A percentile compares a stretch with the other conserved stretches of the same genome.
Evolutionary conservation across 1,140 invertebrate species (phyloP).

Genomic region (Scaptomyza montana): DNA sequence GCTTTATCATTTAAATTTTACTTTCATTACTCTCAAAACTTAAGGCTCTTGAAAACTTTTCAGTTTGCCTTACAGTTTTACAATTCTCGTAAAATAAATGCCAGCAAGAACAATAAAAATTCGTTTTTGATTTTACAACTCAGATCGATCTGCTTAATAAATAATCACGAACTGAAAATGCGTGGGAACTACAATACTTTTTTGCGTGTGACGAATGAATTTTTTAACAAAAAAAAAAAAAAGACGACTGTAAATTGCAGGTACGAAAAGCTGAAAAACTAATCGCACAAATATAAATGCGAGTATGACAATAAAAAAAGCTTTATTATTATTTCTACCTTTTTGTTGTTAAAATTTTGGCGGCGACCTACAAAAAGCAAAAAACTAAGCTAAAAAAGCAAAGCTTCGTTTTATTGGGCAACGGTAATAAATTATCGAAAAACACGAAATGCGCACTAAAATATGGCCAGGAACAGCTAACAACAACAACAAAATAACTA

Average conservation of each 20-base stretch:
- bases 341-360: conserved; percentile 10
- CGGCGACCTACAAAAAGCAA: conserved; percentile 36
- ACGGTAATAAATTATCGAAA: conserved; percentile 81
- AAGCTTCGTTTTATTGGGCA: conserved; percentile 69
- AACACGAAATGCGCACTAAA: conserved; percentile 76
- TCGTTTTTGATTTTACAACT: conserved; percentile 34
- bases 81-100: conserved; percentile 21
- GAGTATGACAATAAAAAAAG: conserved; percentile 70
- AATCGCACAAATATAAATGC: conserved; percentile 68
- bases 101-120: conserved; percentile 36
- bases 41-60: background rate
- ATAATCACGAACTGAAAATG: conserved; percentile 74
- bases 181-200: conserved; percentile 65
- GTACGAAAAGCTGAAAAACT: conserved; percentile 65
- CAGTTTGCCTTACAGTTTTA: conserved; percentile 25
- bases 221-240: conserved; percentile 44
- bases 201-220: conserved; percentile 68
- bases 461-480: conserved; percentile 45
- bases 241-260: conserved; percentile 43
- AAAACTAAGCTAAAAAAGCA: conserved; percentile 31
- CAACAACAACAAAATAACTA: conserved; percentile 16
- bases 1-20: too few relatives aligned
- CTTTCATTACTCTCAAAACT: background rate
- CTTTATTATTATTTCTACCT: conserved; percentile 30
- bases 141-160: conserved; percentile 30